Percentiles rank a stretch among this genome's conserved stretches.
Evolutionary conservation across 2,113 vertebrate genomes (phyloP).

Genomic region (Triplophysa dalaica): DNA sequence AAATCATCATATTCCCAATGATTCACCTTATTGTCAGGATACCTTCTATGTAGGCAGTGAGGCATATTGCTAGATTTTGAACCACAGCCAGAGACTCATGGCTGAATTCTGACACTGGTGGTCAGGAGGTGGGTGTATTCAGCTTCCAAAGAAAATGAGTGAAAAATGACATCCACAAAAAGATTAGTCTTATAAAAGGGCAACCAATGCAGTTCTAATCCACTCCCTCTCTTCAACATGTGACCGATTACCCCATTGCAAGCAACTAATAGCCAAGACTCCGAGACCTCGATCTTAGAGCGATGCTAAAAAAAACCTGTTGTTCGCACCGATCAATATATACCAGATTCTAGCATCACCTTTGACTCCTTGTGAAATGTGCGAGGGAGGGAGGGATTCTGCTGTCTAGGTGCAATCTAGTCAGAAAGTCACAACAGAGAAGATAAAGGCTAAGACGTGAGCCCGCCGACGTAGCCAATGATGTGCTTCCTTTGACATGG

Average conservation of each 20-base stretch:
- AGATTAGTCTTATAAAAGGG: conserved; percentile 8
- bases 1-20: too few relatives aligned
- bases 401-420: conserved; percentile 53
- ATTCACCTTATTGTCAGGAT: too few relatives aligned
- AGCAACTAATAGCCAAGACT: conserved; percentile 55
- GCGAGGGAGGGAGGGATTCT: conserved; percentile 56
- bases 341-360: conserved; percentile 65
- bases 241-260: conserved; percentile 61
- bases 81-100: neutral
- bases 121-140: neutral
- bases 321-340: conserved; percentile 64
- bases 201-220: conserved; percentile 25
- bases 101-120: neutral
- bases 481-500: neutral
- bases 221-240: conserved; percentile 17
- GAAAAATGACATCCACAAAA: neutral
- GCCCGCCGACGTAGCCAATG: neutral
- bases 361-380: conserved; percentile 58
- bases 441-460: conserved; percentile 40
- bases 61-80: neutral
- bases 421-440: conserved; percentile 51
- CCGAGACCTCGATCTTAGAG: conserved; percentile 57
- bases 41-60: conserved; percentile 53
- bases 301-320: conserved; percentile 59
- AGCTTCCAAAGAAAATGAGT: neutral